Evolutionary conservation across 2,888 invertebrate species (phyloP), one percentile per base, ranked within the genome.

Genomic region (Neoascia interrupta): DNA sequence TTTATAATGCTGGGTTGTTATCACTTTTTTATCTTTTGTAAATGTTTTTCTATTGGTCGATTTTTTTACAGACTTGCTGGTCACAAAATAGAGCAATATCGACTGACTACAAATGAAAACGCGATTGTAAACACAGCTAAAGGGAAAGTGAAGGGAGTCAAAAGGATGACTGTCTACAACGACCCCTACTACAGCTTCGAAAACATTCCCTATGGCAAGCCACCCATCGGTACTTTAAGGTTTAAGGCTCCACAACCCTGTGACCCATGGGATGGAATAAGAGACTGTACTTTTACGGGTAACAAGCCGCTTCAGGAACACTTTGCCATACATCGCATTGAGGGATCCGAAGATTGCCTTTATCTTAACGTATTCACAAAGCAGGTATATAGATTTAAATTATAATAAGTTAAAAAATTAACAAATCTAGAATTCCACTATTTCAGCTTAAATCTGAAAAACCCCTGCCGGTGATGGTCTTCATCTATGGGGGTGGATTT

Each of bases 331-430:
- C 83, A 87, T 34, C 85, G 86, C 81, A 81, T 88, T 4, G 86
- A 89, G 41, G 91, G 91, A 5, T 84, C 86, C 23, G 91, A 91
- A 85, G 90, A 91, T 82, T 91, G 91, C 75, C 84, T 91, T n/a
- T 89, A 90, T 82, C 82, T 91, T 5, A 91, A 90, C 84, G 88
- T 91, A 21, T 88, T 84, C 56, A 85, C 87, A 11, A 88, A 87
- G 68, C 85, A 87, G 83, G 88, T 88, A 73, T 26, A 8, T 5
- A 83, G 84, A 68, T 56, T 28, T 5, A 21, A 4, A n/a, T 5
- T 1, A 13, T 15, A 10, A 5, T 8, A 11, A 23, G 0, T 5
- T 8, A 6, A 1, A 10, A 5, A 5, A 5, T 26, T 26, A 8
- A 26, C 5, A 26, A 26, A 26, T 15, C 8, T 6, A 13, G 0